Base-by-base conservation (phyloP, 2,113 vertebrate species). In the Brachyhypopomus occidentalis region DNA sequence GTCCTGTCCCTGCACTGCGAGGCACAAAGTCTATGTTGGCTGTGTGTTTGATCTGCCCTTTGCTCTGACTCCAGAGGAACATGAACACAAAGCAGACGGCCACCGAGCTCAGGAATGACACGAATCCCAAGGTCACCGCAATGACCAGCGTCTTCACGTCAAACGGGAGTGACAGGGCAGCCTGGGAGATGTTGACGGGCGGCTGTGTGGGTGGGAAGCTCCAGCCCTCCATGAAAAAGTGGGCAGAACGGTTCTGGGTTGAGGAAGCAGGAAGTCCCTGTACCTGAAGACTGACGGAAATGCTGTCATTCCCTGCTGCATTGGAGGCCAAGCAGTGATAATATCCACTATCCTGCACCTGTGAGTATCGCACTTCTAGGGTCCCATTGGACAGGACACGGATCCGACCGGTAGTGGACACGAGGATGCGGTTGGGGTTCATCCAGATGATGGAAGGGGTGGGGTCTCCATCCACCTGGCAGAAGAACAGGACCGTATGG, bases 61-160 rank as follows among this genome's bases (percentile, higher is more conserved):
- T 95, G 86, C 94, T 88, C 70, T 94, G 95, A 83, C 94, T 96
- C 96, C 95, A 97, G 64, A 96, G 89, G 77, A 95, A 92, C 76
- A 97, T 95, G 83, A 96, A 94, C 71, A 95, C 55, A 30, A 96
- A 97, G 81, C 96, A 97, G 6, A 96, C 58, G 5, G 90, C 89
- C 27, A 96, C 95, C 0, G 96, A 96, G 86, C 95, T 93, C 41
- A 95, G 93, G 86, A 97, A 97, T 0, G 94, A 95, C 30, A 96
- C 83, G 59, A 95, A 91, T 1, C 96, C 96, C 0, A 96, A 95
- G 0, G 93, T 94, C 3, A 93, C 88, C 20, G 95, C 94, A 23
- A 96, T 91, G 30, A 91, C 85, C 25, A 96, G 89, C 0, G 94
- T 95, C 81, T 93, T 94, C 72, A 92, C 72, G 59, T 95, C 94